phyloP scores from a whole-genome alignment of 2,888 invertebrate genomes.

The Melanostoma scalare region DNA sequence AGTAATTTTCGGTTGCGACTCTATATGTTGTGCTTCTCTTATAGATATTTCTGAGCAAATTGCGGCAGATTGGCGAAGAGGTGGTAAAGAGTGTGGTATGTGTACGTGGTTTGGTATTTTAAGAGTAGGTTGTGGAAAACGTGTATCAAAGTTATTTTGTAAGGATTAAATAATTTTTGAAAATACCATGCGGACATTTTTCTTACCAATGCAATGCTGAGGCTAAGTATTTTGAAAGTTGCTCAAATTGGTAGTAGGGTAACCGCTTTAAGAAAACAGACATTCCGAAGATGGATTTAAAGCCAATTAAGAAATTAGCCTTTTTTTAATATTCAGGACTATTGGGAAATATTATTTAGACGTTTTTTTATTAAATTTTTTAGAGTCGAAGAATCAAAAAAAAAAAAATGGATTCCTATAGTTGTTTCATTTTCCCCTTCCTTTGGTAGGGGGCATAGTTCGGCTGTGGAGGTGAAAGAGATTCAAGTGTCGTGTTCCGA shows the following conservation, averaged over 20 bases:
- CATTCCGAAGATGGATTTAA: too few relatives aligned
- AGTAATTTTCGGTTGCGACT: slow-evolving; percentile 52
- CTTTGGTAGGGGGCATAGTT: too few relatives aligned
- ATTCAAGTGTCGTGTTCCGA: too few relatives aligned
- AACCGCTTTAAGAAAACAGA: too few relatives aligned
- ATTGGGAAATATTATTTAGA: too few relatives aligned
- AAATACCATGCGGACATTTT: neutral
- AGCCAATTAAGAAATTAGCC: slow-evolving; percentile 3
- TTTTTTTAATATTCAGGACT: neutral
- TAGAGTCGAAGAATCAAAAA: too few relatives aligned
- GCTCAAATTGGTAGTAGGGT: neutral
- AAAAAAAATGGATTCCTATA: too few relatives aligned
- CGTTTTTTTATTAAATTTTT: too few relatives aligned
- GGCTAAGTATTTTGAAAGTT: neutral
- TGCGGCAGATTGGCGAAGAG: slow-evolving; percentile 51
- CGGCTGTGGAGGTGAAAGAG: too few relatives aligned
- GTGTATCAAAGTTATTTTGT: neutral
- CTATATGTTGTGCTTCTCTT: slow-evolving; percentile 24
- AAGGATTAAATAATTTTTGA: neutral
- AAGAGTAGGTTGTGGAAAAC: slow-evolving; percentile 12
- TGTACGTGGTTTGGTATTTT: slow-evolving; percentile 41
- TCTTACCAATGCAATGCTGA: neutral
- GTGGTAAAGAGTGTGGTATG: slow-evolving; percentile 1
- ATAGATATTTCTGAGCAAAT: slow-evolving; percentile 52
- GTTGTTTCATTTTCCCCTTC: too few relatives aligned